Conservation (phyloP, 1,140 invertebrate genomes). For the Calosoma granatense region DNA sequence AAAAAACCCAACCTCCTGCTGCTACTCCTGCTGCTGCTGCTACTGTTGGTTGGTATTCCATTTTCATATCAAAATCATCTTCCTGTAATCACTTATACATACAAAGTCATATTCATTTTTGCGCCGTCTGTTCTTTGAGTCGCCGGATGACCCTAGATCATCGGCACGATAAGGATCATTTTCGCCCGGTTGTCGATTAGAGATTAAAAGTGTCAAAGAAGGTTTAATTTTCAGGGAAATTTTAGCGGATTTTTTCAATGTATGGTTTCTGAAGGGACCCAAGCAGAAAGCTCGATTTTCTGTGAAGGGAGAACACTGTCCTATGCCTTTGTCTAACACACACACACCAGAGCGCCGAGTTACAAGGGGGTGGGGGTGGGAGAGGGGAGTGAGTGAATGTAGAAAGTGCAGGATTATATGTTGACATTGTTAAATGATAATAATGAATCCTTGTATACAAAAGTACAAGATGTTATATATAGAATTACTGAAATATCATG, state of each 20-base stretch:
- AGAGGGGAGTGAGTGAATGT: too few relatives aligned
- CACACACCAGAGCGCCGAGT: too few relatives aligned
- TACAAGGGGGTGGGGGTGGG: too few relatives aligned
- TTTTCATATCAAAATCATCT: conserved; percentile 10
- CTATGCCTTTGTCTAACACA: neutral
- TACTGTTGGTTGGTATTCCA: too few relatives aligned
- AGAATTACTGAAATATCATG: too few relatives aligned
- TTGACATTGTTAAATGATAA: too few relatives aligned
- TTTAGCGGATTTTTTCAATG: conserved; percentile 28
- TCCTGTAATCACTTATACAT: conserved; percentile 17
- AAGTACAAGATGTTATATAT: too few relatives aligned
- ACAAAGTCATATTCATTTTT: conserved; percentile 3
- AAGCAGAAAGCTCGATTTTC: conserved; percentile 21
- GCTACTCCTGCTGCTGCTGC: too few relatives aligned
- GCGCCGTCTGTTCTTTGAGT: conserved; percentile 9
- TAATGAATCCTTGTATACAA: too few relatives aligned
- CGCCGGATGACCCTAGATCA: conserved; percentile 3
- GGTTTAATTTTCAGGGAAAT: conserved; percentile 33
- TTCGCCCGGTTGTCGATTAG: conserved; percentile 9
- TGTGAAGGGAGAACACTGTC: conserved; percentile 18
- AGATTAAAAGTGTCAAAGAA: conserved; percentile 29
- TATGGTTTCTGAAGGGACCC: conserved; percentile 21
- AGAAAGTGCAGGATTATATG: too few relatives aligned
- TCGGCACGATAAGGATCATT: conserved; percentile 6
- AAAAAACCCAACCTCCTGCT: too few relatives aligned